Conservation (phyloP, 2,888 invertebrate species). For the Tuta absoluta region DNA sequence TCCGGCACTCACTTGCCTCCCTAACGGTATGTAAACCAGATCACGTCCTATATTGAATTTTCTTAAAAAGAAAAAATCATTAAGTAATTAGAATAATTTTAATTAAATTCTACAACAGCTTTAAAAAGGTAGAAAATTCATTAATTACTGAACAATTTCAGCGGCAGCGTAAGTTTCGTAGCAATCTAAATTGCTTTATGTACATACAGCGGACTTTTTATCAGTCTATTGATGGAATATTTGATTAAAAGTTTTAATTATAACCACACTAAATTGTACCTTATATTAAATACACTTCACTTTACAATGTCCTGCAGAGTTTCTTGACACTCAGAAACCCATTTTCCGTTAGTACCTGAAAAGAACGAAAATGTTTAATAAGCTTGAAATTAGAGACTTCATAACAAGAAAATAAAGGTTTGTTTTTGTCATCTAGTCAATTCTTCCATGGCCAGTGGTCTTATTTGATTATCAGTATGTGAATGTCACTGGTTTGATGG, state of each 20-base stretch:
- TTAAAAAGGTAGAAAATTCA: constrained; percentile 30
- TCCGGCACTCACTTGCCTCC: too few relatives aligned
- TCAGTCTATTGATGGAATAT: background rate
- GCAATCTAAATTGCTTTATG: background rate
- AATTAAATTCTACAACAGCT: background rate
- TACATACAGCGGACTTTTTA: background rate
- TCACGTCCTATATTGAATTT: too few relatives aligned
- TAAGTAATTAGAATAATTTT: background rate
- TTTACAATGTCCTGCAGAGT: background rate
- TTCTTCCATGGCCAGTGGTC: too few relatives aligned
- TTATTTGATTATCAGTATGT: too few relatives aligned
- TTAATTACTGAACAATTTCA: background rate
- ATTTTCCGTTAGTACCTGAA: background rate
- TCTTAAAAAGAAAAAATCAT: background rate
- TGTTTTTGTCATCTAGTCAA: too few relatives aligned
- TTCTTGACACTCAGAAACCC: constrained; percentile 26
- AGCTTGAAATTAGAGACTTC: background rate
- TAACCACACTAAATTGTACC: background rate
- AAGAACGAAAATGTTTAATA: background rate
- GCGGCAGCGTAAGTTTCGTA: background rate
- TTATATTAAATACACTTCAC: background rate
- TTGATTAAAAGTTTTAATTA: too few relatives aligned
- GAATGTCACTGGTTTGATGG: too few relatives aligned
- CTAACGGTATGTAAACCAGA: too few relatives aligned
- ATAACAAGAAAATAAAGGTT: too few relatives aligned